A percentile compares a stretch with the other conserved stretches of the same genome.
These are phyloP conservation scores for Drosophila serrata DNA, from an alignment of 1,140 invertebrate genomes.

Conservation along the genomic window DNA sequence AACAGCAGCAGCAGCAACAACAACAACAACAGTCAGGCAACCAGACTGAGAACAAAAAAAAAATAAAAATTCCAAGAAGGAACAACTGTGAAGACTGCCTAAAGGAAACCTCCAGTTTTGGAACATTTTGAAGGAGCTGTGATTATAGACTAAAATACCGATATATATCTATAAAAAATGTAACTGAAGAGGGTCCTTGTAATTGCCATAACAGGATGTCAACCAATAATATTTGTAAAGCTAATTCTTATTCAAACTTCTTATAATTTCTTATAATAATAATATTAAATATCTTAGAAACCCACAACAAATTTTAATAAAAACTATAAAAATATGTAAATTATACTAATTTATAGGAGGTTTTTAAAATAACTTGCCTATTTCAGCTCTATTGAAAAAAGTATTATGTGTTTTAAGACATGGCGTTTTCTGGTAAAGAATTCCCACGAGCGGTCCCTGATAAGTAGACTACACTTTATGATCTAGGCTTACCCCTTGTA, in stretches of 20 bases:
- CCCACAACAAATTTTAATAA: too few species aligned
- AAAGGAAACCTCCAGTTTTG: neutral
- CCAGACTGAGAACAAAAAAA: slow-evolving; percentile 5
- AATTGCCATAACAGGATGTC: neutral
- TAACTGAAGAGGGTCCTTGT: neutral
- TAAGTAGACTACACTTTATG: neutral
- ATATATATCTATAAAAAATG: neutral
- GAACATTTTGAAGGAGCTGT: neutral
- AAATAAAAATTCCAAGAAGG: slow-evolving; percentile 11
- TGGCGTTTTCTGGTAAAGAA: neutral
- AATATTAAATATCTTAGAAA: too few species aligned
- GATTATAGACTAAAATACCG: neutral
- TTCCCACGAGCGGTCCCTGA: neutral
- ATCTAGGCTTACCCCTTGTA: too few species aligned
- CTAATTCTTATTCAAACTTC: neutral
- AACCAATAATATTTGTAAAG: neutral
- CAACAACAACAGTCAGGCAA: slow-evolving; percentile 25
- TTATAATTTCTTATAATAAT: too few species aligned
- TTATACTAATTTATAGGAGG: too few species aligned
- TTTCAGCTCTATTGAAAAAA: too few species aligned
- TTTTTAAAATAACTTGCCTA: too few species aligned
- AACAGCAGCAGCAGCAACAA: slow-evolving; percentile 37
- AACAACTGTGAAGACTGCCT: neutral
- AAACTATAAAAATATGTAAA: too few species aligned
- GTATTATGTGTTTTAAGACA: too few species aligned